Evolutionary conservation across 1,140 invertebrate genomes (phyloP), one percentile per base, ranked within the genome.

Genomic region (Panagrolaimus sp.): DNA sequence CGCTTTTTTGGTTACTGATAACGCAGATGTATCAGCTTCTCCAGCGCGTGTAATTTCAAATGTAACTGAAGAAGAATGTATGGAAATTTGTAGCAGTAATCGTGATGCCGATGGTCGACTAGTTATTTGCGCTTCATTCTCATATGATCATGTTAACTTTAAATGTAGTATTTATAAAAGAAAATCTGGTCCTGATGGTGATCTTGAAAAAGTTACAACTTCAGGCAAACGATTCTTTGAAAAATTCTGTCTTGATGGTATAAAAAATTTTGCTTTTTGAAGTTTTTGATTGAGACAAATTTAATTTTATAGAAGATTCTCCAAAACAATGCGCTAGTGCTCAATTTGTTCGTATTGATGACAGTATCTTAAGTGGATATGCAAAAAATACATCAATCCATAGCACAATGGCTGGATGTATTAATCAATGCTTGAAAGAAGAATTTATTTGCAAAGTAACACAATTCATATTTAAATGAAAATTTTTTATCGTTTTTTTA

Each of bases 231-330:
- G 80, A 27, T 78, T 71, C 27, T 82, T 76, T 46, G 80, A 81
- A 63, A 81, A 82, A 63, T 75, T 78, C 65, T 82, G 79, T 47
- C 66, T 82, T 11, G 31, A 70, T n/a, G 70, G 79, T 81, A 67
- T 46, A 27, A n/a, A 20, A 70, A 53, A n/a, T n/a, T n/a, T n/a
- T n/a, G n/a, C n/a, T n/a, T n/a, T 43, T 27, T n/a, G 23, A 20
- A 31, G 20, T 5, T 1, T 67, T 38, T 48, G 20, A 16, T 14
- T n/a, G n/a, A 44, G 0, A 48, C 23, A 42, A 27, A n/a, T 9
- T 53, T 62, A n/a, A 9, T 42, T 53, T 67, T 76, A 25, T 57
- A 80, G 79, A 83, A 46, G 67, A 63, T 47, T n/a, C 77, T 31
- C 69, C 81, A 14, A 53, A 48, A 14, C 71, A 75, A 48, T 81